These are phyloP conservation scores for Apotomis capreana DNA, from an alignment of 2,888 invertebrate genomes.

Conservation along the genomic window DNA sequence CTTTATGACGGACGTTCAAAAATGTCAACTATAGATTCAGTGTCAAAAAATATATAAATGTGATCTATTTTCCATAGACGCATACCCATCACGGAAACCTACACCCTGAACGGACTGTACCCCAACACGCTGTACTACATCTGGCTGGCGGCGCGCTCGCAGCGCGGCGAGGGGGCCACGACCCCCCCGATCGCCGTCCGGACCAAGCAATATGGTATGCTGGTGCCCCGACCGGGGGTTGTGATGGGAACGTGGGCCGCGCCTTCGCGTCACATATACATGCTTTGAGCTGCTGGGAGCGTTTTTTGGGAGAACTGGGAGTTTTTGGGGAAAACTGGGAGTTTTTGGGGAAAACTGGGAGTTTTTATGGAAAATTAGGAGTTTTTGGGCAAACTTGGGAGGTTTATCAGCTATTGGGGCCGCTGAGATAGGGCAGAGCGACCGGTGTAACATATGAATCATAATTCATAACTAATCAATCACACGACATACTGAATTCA, in stretches of 20 bases:
- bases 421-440: no score
- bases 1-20: no score
- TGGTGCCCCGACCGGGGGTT: conserved; percentile 46
- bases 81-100: conserved; percentile 92
- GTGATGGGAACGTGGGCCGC: conserved; percentile 45
- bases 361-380: no score
- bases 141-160: conserved; percentile 97
- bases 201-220: conserved; percentile 99
- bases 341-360: no score
- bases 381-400: no score
- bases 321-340: no score
- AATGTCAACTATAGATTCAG: no score
- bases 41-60: no score
- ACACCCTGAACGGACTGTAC: conserved; percentile 94
- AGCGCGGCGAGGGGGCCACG: conserved; percentile 96
- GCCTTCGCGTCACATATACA: conserved; percentile 28
- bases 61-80: conserved; percentile 70
- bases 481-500: no score
- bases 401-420: no score
- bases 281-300: not conserved
- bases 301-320: not conserved
- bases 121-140: conserved; percentile 98
- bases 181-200: conserved; percentile 96
- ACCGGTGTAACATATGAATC: no score
- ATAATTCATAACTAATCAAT: no score